Evolutionary conservation across 53 echinoderm and acorn worm genomes (phyloP), one percentile per base, ranked within the genome.

Genomic region (Hippasteria phrygiana): DNA sequence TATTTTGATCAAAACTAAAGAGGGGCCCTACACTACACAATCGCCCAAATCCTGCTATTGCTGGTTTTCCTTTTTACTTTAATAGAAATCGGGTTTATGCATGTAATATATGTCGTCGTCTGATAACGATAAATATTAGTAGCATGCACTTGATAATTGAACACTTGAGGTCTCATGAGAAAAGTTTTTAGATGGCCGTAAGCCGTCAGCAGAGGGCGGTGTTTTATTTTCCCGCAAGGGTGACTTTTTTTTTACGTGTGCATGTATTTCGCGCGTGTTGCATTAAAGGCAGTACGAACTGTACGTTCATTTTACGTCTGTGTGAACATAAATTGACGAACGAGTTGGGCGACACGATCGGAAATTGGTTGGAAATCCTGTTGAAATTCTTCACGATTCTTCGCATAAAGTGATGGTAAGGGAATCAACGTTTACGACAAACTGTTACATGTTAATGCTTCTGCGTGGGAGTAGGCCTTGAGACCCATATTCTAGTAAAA

Each of bases 141-240:
- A n/a, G n/a, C n/a, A n/a, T n/a, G n/a, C n/a, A n/a, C n/a, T n/a
- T n/a, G n/a, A n/a, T n/a, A n/a, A n/a, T n/a, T n/a, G n/a, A n/a
- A n/a, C n/a, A 22, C 9, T 20, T 16, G 17, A 54, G 18, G 22
- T 59, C 26, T 59, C 3, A 5, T 24, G 51, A 51, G 47, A 47
- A 6, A 47, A 47, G 22, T 32, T 66, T 66, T 34, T 14, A 29
- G 34, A 22, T 66, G 14, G 67, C 67, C 12, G 9, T 11, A 66
- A 11, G 32, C 17, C 18, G 9, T 66, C 72, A 34, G 10, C 42
- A 72, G 72, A 72, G 72, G 72, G 72, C 72, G 72, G 20, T 41
- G 7, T 72, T 72, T n/a, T 8, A 40, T 12, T 72, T 40, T 18
- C 18, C 22, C 71, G 47, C 47, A 9, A 47, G 13, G 16, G 69